phyloP scores from a whole-genome alignment of 2,797 vertebrate genomes.

The Picus viridis region DNA sequence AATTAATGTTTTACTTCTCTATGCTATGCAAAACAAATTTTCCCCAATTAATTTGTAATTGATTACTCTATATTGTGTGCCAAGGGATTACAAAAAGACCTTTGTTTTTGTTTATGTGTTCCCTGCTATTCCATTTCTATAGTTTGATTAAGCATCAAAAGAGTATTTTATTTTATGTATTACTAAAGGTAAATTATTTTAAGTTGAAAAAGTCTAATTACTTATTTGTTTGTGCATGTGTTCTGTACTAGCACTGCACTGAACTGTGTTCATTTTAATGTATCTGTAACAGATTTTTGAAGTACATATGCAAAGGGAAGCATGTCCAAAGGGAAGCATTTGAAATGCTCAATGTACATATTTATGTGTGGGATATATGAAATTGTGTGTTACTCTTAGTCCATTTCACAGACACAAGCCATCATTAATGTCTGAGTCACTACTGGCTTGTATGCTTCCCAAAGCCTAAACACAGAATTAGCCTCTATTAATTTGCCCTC shows the following conservation, averaged over 20 bases:
- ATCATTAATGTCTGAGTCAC: too few species aligned
- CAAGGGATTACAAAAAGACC: slow-evolving; percentile 52
- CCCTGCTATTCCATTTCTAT: slow-evolving; percentile 44
- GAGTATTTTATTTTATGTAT: background rate
- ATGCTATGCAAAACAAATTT: slow-evolving; percentile 71
- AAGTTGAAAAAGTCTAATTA: background rate
- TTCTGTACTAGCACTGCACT: background rate
- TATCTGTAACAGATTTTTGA: background rate
- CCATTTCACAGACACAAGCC: background rate
- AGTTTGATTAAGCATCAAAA: slow-evolving; percentile 55
- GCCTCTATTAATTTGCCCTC: background rate
- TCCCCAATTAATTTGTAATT: slow-evolving; percentile 78
- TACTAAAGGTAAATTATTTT: slow-evolving; percentile 1
- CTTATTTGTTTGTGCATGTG: background rate
- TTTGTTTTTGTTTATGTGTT: slow-evolving; percentile 36
- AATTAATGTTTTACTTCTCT: slow-evolving; percentile 73
- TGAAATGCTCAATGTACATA: background rate
- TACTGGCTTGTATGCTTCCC: background rate
- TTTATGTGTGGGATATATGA: background rate
- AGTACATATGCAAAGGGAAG: background rate
- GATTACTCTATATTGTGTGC: slow-evolving; percentile 71
- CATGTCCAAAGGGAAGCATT: background rate
- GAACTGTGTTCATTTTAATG: background rate
- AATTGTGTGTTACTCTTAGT: background rate
- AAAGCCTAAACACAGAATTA: background rate